phyloP scores from a whole-genome alignment of 2,888 invertebrate species.

The Dexiosoma caninum region DNA sequence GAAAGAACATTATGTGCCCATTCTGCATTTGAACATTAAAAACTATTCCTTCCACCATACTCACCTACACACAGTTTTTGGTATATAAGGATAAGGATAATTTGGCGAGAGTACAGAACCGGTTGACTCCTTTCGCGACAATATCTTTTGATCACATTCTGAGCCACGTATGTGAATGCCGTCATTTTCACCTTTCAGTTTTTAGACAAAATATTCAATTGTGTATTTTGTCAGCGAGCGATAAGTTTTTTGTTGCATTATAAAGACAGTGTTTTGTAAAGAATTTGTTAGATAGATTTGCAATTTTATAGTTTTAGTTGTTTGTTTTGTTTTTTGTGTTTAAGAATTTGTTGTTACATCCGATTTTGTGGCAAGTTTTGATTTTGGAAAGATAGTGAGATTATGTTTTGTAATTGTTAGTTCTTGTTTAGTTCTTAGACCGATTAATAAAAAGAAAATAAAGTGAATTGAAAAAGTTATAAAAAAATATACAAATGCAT shows the following conservation, averaged over 20 bases:
- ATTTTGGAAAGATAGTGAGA: constrained; percentile 16
- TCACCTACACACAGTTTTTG: constrained; percentile 94
- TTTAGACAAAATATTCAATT: constrained; percentile 21
- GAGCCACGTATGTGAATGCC: constrained; percentile 97
- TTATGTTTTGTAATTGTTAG: constrained; percentile 29
- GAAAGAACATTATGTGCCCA: neutral
- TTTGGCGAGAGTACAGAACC: constrained; percentile 97
- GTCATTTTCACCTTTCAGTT: constrained; percentile 85
- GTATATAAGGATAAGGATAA: constrained; percentile 96
- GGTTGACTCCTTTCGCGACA: constrained; percentile 94
- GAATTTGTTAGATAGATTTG: constrained; percentile 20
- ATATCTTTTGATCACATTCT: constrained; percentile 98
- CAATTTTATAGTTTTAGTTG: constrained; percentile 28
- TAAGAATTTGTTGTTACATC: neutral
- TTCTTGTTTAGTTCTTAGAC: constrained; percentile 6
- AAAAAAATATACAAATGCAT: constrained; percentile 39
- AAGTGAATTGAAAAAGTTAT: constrained; percentile 1
- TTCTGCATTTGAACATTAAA: neutral
- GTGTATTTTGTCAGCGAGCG: constrained; percentile 48
- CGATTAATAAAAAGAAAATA: constrained; percentile 13
- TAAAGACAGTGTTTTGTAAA: neutral
- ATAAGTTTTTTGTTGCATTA: constrained; percentile 65
- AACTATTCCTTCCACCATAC: neutral
- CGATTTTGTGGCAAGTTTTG: constrained; percentile 33
- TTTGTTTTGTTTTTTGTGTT: neutral